Percentiles rank a stretch among this genome's conserved stretches.
phyloP scores from a whole-genome alignment of 2,797 vertebrate species.

The Enteromius argenteus region DNA sequence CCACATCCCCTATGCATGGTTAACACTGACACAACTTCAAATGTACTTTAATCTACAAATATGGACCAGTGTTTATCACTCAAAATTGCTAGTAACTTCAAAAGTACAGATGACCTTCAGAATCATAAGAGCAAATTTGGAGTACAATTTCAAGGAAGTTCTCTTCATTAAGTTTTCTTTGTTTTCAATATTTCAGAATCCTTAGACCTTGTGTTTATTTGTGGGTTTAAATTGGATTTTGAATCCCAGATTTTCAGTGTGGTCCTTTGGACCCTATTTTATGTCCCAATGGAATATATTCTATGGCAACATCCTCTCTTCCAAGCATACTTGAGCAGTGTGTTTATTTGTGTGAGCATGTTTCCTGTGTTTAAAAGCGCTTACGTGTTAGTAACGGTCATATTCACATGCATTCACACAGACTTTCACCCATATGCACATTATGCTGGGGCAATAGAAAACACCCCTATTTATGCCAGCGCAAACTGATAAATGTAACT shows the following conservation, averaged over 20 bases:
- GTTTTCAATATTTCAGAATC: too few species aligned
- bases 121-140: not conserved
- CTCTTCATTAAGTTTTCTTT: not conserved
- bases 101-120: not conserved
- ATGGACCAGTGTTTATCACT: constrained; percentile 11
- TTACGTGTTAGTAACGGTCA: not conserved
- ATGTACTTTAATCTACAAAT: not conserved
- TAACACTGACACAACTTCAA: constrained; percentile 11
- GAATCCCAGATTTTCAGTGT: not conserved
- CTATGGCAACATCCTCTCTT: constrained; percentile 17
- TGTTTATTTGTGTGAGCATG: constrained; percentile 27
- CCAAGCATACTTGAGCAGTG: constrained; percentile 11
- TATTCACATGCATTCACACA: constrained; percentile 25
- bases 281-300: constrained; percentile 6
- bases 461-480: not conserved
- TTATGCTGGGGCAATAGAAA: constrained; percentile 16
- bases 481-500: constrained; percentile 13
- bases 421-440: constrained; percentile 4
- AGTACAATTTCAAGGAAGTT: not conserved
- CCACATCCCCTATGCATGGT: not conserved
- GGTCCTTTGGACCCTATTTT: not conserved
- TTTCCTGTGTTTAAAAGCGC: constrained; percentile 21
- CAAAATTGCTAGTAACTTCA: not conserved
- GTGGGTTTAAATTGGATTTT: not conserved
- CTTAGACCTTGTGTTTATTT: not conserved